These are phyloP conservation scores for Eufriesea mexicana DNA, from an alignment of 1,140 invertebrate genomes.

Conservation along the genomic window DNA sequence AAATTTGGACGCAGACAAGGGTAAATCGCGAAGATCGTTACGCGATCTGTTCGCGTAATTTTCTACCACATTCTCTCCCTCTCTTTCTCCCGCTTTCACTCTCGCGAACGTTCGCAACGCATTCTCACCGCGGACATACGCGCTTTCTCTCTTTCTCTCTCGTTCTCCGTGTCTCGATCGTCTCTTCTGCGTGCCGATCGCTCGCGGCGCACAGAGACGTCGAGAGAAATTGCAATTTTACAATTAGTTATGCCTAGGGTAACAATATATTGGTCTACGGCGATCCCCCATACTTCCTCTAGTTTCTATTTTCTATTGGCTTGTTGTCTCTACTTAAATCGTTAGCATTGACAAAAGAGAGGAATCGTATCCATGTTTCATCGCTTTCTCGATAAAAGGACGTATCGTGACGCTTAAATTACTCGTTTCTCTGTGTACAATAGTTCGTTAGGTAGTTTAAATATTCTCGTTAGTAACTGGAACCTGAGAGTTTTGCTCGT, in stretches of 20 bases:
- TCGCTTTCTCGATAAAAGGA: constrained; percentile 35
- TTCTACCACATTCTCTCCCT: background rate
- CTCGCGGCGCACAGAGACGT: constrained; percentile 5
- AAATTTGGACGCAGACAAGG: background rate
- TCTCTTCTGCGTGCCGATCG: background rate
- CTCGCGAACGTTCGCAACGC: too few species aligned
- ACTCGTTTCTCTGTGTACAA: background rate
- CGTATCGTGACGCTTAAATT: constrained; percentile 26
- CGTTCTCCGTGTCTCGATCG: background rate
- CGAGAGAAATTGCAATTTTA: constrained; percentile 12
- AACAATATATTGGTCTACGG: constrained; percentile 46
- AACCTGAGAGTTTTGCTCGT: constrained; percentile 43
- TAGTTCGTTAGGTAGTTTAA: constrained; percentile 13
- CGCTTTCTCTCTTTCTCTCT: background rate
- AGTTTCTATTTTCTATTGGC: constrained; percentile 24
- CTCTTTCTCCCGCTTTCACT: constrained; percentile 19
- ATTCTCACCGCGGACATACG: too few species aligned
- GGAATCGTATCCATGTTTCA: constrained; percentile 29
- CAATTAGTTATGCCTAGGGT: constrained; percentile 28
- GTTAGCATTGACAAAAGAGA: constrained; percentile 16
- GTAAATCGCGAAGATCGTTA: constrained; percentile 12
- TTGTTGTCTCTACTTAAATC: constrained; percentile 24
- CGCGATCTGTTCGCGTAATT: background rate
- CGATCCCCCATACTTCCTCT: background rate
- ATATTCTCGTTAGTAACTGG: constrained; percentile 34